Conservation (phyloP, 2,888 invertebrate species). For the Cheilosia urbana region DNA sequence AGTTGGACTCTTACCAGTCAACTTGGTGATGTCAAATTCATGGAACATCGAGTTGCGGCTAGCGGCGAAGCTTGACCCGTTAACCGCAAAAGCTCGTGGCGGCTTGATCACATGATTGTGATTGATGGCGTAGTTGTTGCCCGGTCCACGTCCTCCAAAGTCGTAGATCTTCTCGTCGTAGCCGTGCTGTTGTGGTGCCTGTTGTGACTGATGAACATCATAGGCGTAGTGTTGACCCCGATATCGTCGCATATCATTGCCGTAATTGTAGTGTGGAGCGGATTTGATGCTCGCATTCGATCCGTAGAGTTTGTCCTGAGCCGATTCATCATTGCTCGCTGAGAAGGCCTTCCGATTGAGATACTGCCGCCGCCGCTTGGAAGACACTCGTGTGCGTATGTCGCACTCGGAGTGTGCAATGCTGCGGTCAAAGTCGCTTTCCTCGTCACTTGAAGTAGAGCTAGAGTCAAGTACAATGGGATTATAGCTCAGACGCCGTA, state of each 20-base stretch:
- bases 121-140: conserved; percentile 79
- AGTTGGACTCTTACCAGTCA: conserved; percentile 84
- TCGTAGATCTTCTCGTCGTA: conserved; percentile 83
- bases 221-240: conserved; percentile 63
- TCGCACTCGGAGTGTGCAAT: conserved; percentile 86
- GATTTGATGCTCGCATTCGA: conserved; percentile 84
- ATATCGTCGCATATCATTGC: conserved; percentile 76
- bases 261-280: conserved; percentile 84
- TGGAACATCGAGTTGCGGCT: conserved; percentile 78
- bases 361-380: conserved; percentile 80
- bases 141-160: conserved; percentile 81
- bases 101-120: conserved; percentile 77
- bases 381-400: conserved; percentile 83
- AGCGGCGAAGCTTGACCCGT: conserved; percentile 77
- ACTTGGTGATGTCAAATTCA: conserved; percentile 83
- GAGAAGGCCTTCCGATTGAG: conserved; percentile 81
- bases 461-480: conserved; percentile 85
- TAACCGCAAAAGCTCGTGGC: conserved; percentile 78
- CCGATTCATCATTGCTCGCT: conserved; percentile 79
- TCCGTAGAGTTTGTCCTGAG: conserved; percentile 83
- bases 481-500: conserved; percentile 85
- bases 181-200: conserved; percentile 76
- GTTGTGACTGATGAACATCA: conserved; percentile 50
- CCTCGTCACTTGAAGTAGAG: conserved; percentile 85
- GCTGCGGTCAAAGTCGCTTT: conserved; percentile 83